Percentiles rank a stretch among this genome's conserved stretches.
Evolutionary conservation across 2,888 invertebrate species (phyloP).

Genomic region (Ctenicera cuprea): DNA sequence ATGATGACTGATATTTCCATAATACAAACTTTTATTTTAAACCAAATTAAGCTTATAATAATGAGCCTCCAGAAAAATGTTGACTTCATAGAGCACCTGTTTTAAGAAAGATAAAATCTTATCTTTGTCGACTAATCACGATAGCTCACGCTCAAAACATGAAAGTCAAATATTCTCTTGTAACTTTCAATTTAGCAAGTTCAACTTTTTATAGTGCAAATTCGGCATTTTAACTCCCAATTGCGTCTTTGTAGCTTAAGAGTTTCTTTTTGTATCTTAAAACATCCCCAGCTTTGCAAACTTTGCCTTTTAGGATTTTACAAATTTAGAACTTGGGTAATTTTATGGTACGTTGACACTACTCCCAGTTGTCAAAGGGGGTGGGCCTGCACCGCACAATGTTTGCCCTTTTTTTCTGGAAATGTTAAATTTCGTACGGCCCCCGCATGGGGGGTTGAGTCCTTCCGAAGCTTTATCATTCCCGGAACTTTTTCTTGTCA

Average conservation of each 20-base stretch:
- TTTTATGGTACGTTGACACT: not conserved
- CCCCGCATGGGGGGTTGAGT: no score
- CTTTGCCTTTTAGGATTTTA: not conserved
- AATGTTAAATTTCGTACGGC: not conserved
- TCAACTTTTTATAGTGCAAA: slow-evolving; percentile 12
- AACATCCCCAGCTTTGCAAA: not conserved
- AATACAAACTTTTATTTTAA: slow-evolving; percentile 2
- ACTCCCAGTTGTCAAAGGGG: no score
- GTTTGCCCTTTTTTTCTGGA: not conserved
- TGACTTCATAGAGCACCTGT: not conserved
- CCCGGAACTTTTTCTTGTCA: not conserved
- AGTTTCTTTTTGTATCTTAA: slow-evolving; percentile 12
- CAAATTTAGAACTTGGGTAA: not conserved
- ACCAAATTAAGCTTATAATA: not conserved
- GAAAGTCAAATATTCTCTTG: slow-evolving; percentile 6
- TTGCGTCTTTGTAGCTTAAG: slow-evolving; percentile 7
- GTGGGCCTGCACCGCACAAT: no score
- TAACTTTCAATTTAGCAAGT: slow-evolving; percentile 1
- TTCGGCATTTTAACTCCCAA: slow-evolving; percentile 11
- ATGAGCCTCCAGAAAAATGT: not conserved
- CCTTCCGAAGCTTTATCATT: not conserved
- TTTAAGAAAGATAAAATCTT: slow-evolving; percentile 14
- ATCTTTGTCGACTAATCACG: not conserved
- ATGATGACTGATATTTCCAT: slow-evolving; percentile 7
- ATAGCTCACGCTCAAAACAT: not conserved